phyloP scores from a whole-genome alignment of 2,888 invertebrate species.

The Aphidoletes aphidimyza region DNA sequence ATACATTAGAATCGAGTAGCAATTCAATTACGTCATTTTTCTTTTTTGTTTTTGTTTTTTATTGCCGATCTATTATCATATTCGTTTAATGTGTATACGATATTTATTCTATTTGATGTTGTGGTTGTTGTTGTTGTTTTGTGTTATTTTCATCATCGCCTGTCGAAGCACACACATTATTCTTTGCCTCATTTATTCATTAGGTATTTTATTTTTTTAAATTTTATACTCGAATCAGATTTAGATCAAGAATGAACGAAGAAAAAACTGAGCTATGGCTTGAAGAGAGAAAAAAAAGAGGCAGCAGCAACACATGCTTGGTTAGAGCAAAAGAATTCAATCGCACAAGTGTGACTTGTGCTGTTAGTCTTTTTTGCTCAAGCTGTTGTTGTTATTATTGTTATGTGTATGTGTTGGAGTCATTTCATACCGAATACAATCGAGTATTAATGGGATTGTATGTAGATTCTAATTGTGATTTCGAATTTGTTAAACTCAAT shows the following conservation, averaged over 20 bases:
- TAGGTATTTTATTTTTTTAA: slow-evolving; percentile 3
- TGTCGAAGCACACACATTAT: background rate
- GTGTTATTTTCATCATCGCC: background rate
- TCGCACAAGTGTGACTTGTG: slow-evolving; percentile 2
- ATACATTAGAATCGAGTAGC: background rate
- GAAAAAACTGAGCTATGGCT: background rate
- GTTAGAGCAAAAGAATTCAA: background rate
- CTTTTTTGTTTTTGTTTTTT: no score
- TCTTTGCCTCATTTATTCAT: background rate
- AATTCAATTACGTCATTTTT: slow-evolving; percentile 27
- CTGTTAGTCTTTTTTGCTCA: background rate
- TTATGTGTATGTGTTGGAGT: background rate
- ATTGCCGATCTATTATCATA: slow-evolving; percentile 42
- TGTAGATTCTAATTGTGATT: slow-evolving; percentile 26
- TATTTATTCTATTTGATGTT: background rate
- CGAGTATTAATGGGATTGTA: background rate
- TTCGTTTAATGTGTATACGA: background rate
- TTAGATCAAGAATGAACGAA: background rate
- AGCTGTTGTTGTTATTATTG: background rate
- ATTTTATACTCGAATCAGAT: background rate
- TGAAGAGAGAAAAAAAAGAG: background rate
- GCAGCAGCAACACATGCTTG: background rate
- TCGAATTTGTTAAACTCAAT: slow-evolving; percentile 34
- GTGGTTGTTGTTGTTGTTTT: background rate
- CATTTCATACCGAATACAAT: no score